Base-by-base conservation (phyloP, 2,113 vertebrate genomes). In the Illadopsis cleaveri region DNA sequence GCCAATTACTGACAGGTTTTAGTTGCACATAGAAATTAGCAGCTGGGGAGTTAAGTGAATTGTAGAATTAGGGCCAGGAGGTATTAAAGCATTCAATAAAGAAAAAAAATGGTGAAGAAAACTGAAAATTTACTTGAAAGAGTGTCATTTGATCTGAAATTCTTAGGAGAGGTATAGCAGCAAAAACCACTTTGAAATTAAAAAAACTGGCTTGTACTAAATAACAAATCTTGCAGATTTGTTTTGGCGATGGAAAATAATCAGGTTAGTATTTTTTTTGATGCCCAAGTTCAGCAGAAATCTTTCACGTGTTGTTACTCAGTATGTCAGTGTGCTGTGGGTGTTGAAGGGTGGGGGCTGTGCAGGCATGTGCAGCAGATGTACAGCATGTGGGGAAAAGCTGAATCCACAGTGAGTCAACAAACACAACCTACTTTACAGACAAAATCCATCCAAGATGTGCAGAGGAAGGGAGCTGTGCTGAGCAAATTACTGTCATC, bases 301-400 rank as follows among this genome's bases (percentile, higher is more conserved):
- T 47, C 42, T 85, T 69, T 77, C 66, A 18, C 20, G 1, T 83
- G 40, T 51, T 86, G 38, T 76, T 87, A 31, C 42, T 89, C 48
- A 25, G 30, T 70, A 9, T 86, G 71, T 62, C 62, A 40, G 58
- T 23, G 75, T 66, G 14, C 38, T 44, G 87, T 93, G 94, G 92
- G 93, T 80, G 87, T 80, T 93, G 61, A 70, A 88, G 92, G 50
- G 35, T 42, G 78, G 60, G 76, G 71, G 62, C 58, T 96, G 65
- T 77, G 61, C 50, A 86, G 64, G 58, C 79, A 86, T 70, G 61
- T 76, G 62, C 57, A 93, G 76, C 71, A 92, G 78, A 94, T 85
- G 83, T 70, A 88, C 54, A 51, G 71, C 68, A 38, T 40, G n/a
- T 73, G 38, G 56, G 75, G 56, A 57, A 78, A 79, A 93, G 48